A percentile compares a stretch with the other conserved stretches of the same genome.
phyloP scores from a whole-genome alignment of 2,113 vertebrate species.

The Stomatorhinus ivindoensis region DNA sequence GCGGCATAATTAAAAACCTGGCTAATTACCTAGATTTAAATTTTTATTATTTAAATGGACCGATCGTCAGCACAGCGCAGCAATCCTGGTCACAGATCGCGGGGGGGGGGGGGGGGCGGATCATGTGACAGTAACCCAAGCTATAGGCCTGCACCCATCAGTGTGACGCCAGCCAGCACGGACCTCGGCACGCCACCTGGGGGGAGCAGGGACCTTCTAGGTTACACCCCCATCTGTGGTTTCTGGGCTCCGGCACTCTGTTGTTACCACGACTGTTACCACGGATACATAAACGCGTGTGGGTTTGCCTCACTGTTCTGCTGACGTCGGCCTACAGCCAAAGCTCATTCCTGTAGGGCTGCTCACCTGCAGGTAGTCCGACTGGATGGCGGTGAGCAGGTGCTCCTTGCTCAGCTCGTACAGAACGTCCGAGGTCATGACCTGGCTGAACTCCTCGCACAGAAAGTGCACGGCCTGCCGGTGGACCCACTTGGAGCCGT shows the following conservation, averaged over 20 bases:
- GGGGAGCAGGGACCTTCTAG: not conserved
- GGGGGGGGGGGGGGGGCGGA: not conserved
- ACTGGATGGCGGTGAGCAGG: constrained; percentile 88
- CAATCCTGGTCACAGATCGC: not conserved
- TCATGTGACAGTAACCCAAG: not conserved
- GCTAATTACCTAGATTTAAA: not conserved
- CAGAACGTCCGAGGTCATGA: constrained; percentile 91
- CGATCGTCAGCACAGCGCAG: not conserved
- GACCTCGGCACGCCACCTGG: not conserved
- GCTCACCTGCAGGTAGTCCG: constrained; percentile 93
- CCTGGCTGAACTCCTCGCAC: constrained; percentile 96
- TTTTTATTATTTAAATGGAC: not conserved
- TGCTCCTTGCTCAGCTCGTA: constrained; percentile 93
- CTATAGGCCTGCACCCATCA: not conserved
- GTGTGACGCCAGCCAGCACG: not conserved
- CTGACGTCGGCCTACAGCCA: not conserved
- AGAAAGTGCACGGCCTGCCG: constrained; percentile 95
- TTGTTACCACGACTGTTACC: not conserved
- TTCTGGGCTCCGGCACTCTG: not conserved
- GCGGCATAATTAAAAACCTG: not conserved
- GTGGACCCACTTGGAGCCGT: constrained; percentile 96
- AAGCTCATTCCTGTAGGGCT: not conserved
- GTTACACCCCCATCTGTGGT: not conserved
- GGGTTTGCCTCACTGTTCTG: not conserved
- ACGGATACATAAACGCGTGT: not conserved